Evolutionary conservation across 2,888 invertebrate species (phyloP).

Genomic region (Amphipoea lucens): DNA sequence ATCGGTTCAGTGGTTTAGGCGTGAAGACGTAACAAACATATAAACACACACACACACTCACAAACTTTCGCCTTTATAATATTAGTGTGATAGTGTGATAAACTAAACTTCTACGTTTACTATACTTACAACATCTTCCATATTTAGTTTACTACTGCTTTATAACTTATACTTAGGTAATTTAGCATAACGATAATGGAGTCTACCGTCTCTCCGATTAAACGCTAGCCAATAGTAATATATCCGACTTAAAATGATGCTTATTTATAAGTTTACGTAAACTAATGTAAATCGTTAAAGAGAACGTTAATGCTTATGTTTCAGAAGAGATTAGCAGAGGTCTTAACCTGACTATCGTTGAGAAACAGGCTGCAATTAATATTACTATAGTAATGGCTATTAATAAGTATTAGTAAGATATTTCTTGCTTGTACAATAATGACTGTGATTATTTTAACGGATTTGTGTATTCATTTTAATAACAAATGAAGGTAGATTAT

Average conservation of each 20-base stretch:
- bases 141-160: too few relatives aligned
- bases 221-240: slow-evolving; percentile 1
- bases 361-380: slow-evolving; percentile 37
- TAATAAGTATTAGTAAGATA: slow-evolving; percentile 44
- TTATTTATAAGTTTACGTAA: slow-evolving; percentile 31
- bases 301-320: slow-evolving; percentile 50
- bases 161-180: not conserved
- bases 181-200: slow-evolving; percentile 5
- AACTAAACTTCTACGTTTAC: not conserved
- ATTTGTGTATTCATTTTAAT: slow-evolving; percentile 3
- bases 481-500: not conserved
- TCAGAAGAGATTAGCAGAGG: slow-evolving; percentile 32
- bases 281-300: slow-evolving; percentile 44
- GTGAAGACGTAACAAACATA: too few relatives aligned
- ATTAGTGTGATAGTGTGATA: too few relatives aligned
- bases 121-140: not conserved
- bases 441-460: slow-evolving; percentile 7
- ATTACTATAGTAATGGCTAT: slow-evolving; percentile 25
- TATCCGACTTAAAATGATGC: slow-evolving; percentile 34
- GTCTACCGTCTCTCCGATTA: not conserved
- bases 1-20: too few relatives aligned
- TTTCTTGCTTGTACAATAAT: slow-evolving; percentile 38
- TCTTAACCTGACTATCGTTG: slow-evolving; percentile 40
- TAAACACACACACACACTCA: too few relatives aligned
- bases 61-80: too few relatives aligned